A percentile compares a stretch with the other conserved stretches of the same genome.
Evolutionary conservation across 2,888 invertebrate genomes (phyloP).

Genomic region (Hybos culiciformis): DNA sequence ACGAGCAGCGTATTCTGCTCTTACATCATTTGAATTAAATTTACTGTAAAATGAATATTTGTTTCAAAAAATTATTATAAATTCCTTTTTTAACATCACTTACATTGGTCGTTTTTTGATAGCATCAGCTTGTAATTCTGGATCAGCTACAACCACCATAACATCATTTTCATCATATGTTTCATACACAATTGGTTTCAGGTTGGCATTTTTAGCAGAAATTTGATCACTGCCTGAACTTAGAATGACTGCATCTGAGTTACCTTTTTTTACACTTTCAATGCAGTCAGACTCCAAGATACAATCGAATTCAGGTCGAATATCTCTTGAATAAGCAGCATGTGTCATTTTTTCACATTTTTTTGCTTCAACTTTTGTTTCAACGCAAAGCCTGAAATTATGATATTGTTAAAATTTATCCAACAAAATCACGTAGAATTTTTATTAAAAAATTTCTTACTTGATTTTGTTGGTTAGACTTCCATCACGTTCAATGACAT

Average conservation of each 20-base stretch:
- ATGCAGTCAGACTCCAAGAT: constrained; percentile 42
- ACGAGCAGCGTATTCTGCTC: constrained; percentile 28
- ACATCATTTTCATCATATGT: constrained; percentile 21
- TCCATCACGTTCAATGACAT: constrained; percentile 59
- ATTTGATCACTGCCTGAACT: constrained; percentile 19
- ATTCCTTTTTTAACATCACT: constrained; percentile 12
- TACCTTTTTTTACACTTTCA: constrained; percentile 21
- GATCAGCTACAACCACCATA: constrained; percentile 29
- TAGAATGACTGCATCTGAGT: constrained; percentile 26
- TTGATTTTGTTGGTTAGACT: constrained; percentile 49
- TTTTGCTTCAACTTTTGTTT: constrained; percentile 46
- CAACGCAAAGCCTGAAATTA: constrained; percentile 48
- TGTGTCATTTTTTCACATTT: constrained; percentile 61
- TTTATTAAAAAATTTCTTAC: constrained; percentile 17
- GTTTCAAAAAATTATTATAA: background rate
- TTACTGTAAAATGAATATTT: constrained; percentile 18
- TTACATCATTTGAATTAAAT: constrained; percentile 23
- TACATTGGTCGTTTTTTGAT: constrained; percentile 27
- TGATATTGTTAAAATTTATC: background rate
- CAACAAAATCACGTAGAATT: background rate
- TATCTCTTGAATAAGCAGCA: constrained; percentile 62
- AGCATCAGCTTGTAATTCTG: constrained; percentile 21
- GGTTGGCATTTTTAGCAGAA: constrained; percentile 21
- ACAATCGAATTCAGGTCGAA: constrained; percentile 69
- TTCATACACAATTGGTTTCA: constrained; percentile 30